phyloP scores from a whole-genome alignment of 2,113 vertebrate genomes.

The Mesembrinibis cayennensis region DNA sequence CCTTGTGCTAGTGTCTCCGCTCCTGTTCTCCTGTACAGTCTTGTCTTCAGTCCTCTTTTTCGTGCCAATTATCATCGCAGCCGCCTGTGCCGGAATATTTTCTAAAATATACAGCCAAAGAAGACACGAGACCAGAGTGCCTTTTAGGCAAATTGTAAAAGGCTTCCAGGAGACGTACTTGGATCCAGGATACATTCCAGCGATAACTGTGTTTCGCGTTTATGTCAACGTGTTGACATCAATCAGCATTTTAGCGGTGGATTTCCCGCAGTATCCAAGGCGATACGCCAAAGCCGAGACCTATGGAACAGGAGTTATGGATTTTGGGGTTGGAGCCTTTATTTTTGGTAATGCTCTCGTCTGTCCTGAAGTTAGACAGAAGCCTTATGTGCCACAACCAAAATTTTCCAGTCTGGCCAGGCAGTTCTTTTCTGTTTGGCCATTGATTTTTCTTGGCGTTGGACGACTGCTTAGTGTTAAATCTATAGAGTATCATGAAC shows the following conservation, averaged over 20 bases:
- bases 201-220: slow-evolving; percentile 85
- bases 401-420: slow-evolving; percentile 70
- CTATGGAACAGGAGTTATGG: slow-evolving; percentile 95
- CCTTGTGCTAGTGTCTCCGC: slow-evolving; percentile 78
- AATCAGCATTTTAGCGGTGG: slow-evolving; percentile 92
- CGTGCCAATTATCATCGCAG: slow-evolving; percentile 56
- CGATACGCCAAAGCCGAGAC: slow-evolving; percentile 91
- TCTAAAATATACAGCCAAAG: slow-evolving; percentile 67
- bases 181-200: slow-evolving; percentile 79
- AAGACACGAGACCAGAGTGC: background rate
- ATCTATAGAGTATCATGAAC: slow-evolving; percentile 87
- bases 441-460: slow-evolving; percentile 82
- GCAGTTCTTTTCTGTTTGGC: slow-evolving; percentile 85
- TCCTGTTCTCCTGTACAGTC: slow-evolving; percentile 83
- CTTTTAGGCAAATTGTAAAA: slow-evolving; percentile 49
- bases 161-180: slow-evolving; percentile 75
- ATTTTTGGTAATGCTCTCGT: slow-evolving; percentile 89
- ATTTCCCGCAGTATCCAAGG: slow-evolving; percentile 90
- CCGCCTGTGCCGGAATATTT: slow-evolving; percentile 61
- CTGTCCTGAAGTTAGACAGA: slow-evolving; percentile 85
- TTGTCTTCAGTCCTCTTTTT: slow-evolving; percentile 74
- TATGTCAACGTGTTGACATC: slow-evolving; percentile 85
- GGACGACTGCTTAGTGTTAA: slow-evolving; percentile 84
- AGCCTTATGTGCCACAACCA: background rate
- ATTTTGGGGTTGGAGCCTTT: slow-evolving; percentile 90